A percentile compares a stretch with the other conserved stretches of the same genome.
Conservation (phyloP, 2,113 vertebrate genomes). For the Himantopus leucocephalus region DNA sequence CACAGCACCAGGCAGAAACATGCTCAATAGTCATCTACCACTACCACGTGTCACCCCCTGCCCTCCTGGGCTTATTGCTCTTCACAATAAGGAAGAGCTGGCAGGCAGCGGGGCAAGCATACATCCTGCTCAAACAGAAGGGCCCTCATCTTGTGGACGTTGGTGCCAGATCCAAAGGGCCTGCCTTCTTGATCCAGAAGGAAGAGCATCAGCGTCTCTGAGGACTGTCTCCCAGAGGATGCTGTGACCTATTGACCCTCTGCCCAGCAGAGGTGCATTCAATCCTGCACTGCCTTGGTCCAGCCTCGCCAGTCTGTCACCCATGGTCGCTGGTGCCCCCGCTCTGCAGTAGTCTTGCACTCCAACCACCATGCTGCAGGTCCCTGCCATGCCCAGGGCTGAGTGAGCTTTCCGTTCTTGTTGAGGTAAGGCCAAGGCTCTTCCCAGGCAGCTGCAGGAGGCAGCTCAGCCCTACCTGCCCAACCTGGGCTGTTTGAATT, state of each 20-base stretch:
- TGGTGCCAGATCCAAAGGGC: neutral
- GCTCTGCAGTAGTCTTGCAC: neutral
- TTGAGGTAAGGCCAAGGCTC: neutral
- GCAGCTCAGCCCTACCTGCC: neutral
- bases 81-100: neutral
- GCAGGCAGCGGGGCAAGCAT: neutral
- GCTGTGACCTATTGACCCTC: neutral
- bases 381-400: neutral
- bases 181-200: neutral
- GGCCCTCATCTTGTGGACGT: neutral
- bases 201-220: neutral
- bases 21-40: neutral
- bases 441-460: neutral
- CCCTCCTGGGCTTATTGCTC: neutral
- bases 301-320: neutral
- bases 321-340: fast-evolving
- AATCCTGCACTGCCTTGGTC: neutral
- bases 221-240: neutral
- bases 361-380: fast-evolving
- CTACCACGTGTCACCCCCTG: fast-evolving
- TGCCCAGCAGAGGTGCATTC: neutral
- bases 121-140: neutral
- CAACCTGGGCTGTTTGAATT: neutral
- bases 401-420: fast-evolving
- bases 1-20: neutral